Evolutionary conservation across 2,113 vertebrate genomes (phyloP).

Genomic region (Mola mola): DNA sequence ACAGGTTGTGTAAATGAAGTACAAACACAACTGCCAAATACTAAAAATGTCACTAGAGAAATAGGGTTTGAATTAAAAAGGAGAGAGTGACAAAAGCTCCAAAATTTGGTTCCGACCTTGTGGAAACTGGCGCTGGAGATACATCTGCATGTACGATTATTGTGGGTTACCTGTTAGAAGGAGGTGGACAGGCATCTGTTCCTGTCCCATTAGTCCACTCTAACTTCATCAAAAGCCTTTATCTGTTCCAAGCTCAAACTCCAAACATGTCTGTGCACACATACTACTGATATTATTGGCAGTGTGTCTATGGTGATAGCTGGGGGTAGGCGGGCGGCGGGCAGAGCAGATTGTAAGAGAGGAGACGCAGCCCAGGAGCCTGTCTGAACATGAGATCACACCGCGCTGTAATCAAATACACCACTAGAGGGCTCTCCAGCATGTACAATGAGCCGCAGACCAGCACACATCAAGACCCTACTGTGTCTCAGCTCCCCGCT

Average conservation of each 20-base stretch:
- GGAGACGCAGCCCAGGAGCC: constrained; percentile 19
- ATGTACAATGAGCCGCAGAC: constrained; percentile 59
- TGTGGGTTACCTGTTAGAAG: constrained; percentile 30
- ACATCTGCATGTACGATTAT: constrained; percentile 31
- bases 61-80: constrained; percentile 22
- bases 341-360: constrained; percentile 28
- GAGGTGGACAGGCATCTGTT: constrained; percentile 22
- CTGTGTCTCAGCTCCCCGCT: constrained; percentile 37
- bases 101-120: constrained; percentile 32
- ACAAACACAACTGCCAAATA: constrained; percentile 60
- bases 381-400: not conserved
- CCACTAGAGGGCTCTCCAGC: constrained; percentile 82
- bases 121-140: constrained; percentile 41
- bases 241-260: constrained; percentile 37
- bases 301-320: constrained; percentile 41
- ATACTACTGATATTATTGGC: constrained; percentile 17
- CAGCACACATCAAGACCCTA: not conserved
- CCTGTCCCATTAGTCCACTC: constrained; percentile 9
- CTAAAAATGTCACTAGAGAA: constrained; percentile 52
- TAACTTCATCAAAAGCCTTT: constrained; percentile 21
- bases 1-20: constrained; percentile 66
- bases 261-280: constrained; percentile 29
- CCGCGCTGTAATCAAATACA: not conserved
- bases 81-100: constrained; percentile 16
- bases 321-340: constrained; percentile 46